phyloP scores from a whole-genome alignment of 2,113 vertebrate species.

The Sterrhoptilus dennistouni region DNA sequence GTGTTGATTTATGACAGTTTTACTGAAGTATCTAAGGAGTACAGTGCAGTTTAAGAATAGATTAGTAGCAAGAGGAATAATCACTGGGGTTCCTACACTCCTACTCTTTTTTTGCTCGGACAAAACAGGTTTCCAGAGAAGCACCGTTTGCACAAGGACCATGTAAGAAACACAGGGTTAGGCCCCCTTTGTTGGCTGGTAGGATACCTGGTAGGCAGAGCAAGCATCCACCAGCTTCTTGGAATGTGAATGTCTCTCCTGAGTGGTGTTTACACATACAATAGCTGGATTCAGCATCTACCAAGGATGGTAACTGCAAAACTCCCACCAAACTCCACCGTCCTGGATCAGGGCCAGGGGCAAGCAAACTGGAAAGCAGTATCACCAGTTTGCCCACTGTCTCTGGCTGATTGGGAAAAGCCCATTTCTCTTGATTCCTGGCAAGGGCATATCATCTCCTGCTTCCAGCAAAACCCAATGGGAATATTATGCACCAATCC shows the following conservation, averaged over 20 bases:
- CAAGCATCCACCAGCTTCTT: background rate
- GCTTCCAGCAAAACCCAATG: background rate
- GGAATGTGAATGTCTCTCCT: background rate
- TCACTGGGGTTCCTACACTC: background rate
- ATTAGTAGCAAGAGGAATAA: slow-evolving; percentile 37
- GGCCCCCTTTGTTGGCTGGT: background rate
- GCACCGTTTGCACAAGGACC: background rate
- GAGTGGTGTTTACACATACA: background rate
- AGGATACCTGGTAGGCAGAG: background rate
- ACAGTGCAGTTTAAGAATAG: slow-evolving; percentile 65
- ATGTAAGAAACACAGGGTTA: background rate
- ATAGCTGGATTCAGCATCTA: background rate
- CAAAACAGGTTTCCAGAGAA: background rate
- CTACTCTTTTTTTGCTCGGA: background rate
- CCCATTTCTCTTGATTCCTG: background rate
- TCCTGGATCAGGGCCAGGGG: background rate
- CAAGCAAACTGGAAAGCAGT: background rate
- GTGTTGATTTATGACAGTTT: slow-evolving; percentile 55
- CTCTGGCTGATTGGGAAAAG: background rate
- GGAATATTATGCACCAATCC: background rate
- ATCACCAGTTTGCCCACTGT: background rate
- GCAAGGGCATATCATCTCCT: background rate
- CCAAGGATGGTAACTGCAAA: background rate
- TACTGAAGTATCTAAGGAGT: slow-evolving; percentile 67
- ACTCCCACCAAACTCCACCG: background rate